Percentiles rank a stretch among this genome's conserved stretches.
These are phyloP conservation scores for Pristionchus fissidentatus DNA, from an alignment of 2,888 invertebrate genomes.

Conservation along the genomic window DNA sequence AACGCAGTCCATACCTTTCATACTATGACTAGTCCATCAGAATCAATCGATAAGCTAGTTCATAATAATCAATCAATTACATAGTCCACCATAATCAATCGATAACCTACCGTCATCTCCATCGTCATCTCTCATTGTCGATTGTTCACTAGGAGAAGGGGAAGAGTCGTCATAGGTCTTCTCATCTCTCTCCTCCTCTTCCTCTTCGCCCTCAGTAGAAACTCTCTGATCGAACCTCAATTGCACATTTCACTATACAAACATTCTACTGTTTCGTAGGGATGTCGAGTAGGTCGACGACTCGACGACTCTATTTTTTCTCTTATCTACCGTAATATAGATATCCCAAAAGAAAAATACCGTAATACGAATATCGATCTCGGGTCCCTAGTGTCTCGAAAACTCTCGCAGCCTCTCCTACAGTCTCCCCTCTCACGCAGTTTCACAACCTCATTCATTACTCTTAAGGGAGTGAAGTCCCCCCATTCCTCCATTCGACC, in stretches of 20 bases:
- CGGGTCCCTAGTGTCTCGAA: neutral
- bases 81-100: neutral
- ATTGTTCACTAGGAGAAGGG: conserved; percentile 52
- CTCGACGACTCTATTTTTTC: too few species aligned
- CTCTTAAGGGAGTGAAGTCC: neutral
- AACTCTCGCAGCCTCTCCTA: neutral
- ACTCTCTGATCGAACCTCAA: neutral
- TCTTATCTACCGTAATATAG: too few species aligned
- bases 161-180: conserved; percentile 52
- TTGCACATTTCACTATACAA: neutral
- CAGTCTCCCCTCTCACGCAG: neutral
- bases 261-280: too few species aligned
- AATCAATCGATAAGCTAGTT: neutral
- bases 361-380: too few species aligned
- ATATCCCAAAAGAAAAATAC: too few species aligned
- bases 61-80: neutral
- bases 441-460: neutral
- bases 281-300: too few species aligned
- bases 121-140: conserved; percentile 36
- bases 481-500: conserved; percentile 28
- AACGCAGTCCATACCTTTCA: neutral
- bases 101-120: conserved; percentile 33
- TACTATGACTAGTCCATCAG: neutral
- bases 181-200: conserved; percentile 47
- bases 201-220: conserved; percentile 10